Evolutionary conservation across 2,797 vertebrate genomes (phyloP), one percentile per base, ranked within the genome.

Genomic region (Malurus splendens): DNA sequence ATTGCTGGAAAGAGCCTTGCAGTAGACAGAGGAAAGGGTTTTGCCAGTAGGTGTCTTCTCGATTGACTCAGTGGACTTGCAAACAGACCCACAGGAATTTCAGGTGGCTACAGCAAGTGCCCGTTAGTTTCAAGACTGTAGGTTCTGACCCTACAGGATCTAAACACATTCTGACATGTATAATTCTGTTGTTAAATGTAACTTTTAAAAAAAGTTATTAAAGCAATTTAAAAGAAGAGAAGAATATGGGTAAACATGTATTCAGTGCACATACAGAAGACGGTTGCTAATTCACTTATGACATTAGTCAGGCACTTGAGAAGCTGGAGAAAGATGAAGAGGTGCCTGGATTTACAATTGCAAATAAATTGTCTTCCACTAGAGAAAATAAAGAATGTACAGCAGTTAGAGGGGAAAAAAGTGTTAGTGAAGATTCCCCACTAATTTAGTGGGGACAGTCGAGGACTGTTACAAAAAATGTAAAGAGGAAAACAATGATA

Each of bases 361-460:
- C 51, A 89, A 86, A 83, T 32, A 30, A 51, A 75, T 79, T 55
- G 8, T 68, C n/a, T 61, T 8, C 45, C 16, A 36, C 30, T 41
- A 32, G 7, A 82, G 33, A 86, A 78, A 78, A 61, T 25, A 77
- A 47, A 72, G 47, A 78, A 61, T 4, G 4, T 44, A 48, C 14
- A 24, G 27, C 0, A 4, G 14, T 28, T 28, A 50, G 18, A 6
- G 18, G 7, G 0, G 5, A 13, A 33, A 72, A 41, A 50, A 44
- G 7, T 52, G 62, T 64, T 51, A 19, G 10, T 55, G 25, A 68
- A 59, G 3, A 30, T 25, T 75, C 41, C 66, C 66, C 17, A 66
- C 33, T 83, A 36, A 86, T 89, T 89, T 81, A 20, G 55, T 32
- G 32, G 32, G 32, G 32, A 32, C 32, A 32, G 22, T 41, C 41